Conservation (phyloP, 2,888 invertebrate species). For the Vesta saturnalis region DNA sequence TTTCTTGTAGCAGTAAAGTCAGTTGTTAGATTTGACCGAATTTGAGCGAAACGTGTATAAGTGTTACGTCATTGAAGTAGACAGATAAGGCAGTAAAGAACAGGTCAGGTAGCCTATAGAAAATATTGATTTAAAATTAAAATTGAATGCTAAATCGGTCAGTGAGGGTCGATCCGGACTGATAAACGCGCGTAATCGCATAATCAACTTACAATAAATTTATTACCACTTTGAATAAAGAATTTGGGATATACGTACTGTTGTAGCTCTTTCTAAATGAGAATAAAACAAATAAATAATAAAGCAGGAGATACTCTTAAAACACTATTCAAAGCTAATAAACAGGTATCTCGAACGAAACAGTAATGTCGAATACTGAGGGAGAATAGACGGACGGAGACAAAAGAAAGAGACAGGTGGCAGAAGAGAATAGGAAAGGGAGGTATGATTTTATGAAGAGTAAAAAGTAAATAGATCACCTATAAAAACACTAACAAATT, state of each 20-base stretch:
- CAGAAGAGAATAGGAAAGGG: not conserved
- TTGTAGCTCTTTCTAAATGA: not conserved
- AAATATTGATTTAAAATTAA: too few relatives aligned
- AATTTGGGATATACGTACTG: not conserved
- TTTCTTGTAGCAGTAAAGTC: too few relatives aligned
- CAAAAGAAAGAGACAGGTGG: not conserved
- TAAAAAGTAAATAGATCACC: not conserved
- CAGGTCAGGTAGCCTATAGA: too few relatives aligned
- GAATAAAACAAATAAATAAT: not conserved
- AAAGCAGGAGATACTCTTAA: not conserved
- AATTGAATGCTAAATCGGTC: too few relatives aligned
- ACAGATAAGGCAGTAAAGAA: too few relatives aligned
- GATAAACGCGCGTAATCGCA: not conserved
- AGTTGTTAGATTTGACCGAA: too few relatives aligned
- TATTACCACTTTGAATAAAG: not conserved
- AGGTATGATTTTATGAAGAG: not conserved
- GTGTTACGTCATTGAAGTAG: too few relatives aligned
- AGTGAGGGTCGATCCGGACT: too few relatives aligned
- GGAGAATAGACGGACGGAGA: not conserved
- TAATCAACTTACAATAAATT: not conserved
- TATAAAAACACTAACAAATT: too few relatives aligned
- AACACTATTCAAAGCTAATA: not conserved
- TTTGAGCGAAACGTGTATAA: too few relatives aligned
- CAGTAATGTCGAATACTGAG: not conserved
- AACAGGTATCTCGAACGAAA: not conserved